Evolutionary conservation across 2,797 vertebrate species (phyloP).

Genomic region (Sebastolobus alascanus): DNA sequence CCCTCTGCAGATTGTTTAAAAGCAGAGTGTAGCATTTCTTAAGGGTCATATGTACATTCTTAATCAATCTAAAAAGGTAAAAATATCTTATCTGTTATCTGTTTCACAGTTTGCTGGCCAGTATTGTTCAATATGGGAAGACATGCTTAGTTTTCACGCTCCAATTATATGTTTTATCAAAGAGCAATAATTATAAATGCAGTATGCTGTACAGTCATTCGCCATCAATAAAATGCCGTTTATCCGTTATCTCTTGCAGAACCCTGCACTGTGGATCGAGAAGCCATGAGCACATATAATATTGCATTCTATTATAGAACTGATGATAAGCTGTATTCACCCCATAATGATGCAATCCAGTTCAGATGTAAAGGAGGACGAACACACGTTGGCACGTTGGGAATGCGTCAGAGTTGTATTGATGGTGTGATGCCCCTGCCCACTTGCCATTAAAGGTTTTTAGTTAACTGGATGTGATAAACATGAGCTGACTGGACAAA

Average conservation of each 20-base stretch:
- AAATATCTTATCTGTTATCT: too few species aligned
- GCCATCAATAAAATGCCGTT: background rate
- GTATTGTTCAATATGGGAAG: background rate
- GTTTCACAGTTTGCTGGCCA: background rate
- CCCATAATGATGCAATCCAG: fast-evolving
- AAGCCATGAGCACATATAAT: conserved; percentile 7
- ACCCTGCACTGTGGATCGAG: conserved; percentile 55
- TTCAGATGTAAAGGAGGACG: conserved; percentile 1
- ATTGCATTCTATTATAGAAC: fast-evolving
- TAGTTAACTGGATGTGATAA: background rate
- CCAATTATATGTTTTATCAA: background rate
- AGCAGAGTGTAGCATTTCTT: background rate
- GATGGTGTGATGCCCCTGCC: conserved; percentile 55
- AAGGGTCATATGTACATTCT: background rate
- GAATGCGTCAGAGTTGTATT: background rate
- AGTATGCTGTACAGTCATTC: background rate
- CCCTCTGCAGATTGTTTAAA: background rate
- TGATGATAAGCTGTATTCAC: fast-evolving
- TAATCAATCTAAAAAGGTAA: background rate
- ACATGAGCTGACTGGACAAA: background rate
- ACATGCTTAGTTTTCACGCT: background rate
- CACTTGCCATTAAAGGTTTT: background rate
- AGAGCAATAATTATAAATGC: background rate
- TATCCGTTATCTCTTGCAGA: conserved; percentile 52
- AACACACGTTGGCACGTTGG: fast-evolving